Conservation (phyloP, 1,140 invertebrate genomes). For the Heterodera schachtii region DNA sequence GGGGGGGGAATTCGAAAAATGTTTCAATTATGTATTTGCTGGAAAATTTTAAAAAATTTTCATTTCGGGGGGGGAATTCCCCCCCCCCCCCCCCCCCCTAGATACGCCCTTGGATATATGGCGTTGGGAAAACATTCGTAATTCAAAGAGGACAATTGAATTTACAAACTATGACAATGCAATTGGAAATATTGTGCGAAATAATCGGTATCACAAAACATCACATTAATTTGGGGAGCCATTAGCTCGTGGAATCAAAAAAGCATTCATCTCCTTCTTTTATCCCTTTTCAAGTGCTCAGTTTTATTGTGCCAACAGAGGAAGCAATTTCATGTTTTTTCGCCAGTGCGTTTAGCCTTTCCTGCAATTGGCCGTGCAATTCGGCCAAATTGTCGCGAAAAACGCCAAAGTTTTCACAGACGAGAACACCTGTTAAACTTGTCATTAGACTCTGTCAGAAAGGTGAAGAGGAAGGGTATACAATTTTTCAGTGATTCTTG, state of each 20-base stretch:
- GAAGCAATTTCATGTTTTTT: conserved; percentile 6
- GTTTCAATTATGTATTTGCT: too few relatives aligned
- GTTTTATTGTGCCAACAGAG: not conserved
- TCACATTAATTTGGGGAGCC: not conserved
- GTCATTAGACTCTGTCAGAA: not conserved
- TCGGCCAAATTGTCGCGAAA: conserved; percentile 11
- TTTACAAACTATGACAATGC: not conserved
- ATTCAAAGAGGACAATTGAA: not conserved
- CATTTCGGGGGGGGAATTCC: too few relatives aligned
- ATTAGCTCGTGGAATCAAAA: too few relatives aligned
- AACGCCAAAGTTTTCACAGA: conserved; percentile 30
- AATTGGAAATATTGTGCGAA: not conserved
- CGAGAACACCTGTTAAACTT: conserved; percentile 80
- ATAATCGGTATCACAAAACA: not conserved
- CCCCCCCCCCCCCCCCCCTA: too few relatives aligned
- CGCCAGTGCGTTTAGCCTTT: conserved; percentile 1
- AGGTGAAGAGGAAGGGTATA: not conserved
- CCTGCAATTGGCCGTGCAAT: conserved; percentile 21
- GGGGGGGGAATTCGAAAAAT: too few relatives aligned
- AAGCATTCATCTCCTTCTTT: not conserved
- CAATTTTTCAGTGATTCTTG: conserved; percentile 90
- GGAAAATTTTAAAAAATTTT: too few relatives aligned
- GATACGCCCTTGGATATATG: too few relatives aligned
- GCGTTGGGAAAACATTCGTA: not conserved
- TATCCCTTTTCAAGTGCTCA: not conserved